Evolutionary conservation across 2,888 invertebrate genomes (phyloP), one percentile per base, ranked within the genome.

Genomic region (Tetranychus piercei): DNA sequence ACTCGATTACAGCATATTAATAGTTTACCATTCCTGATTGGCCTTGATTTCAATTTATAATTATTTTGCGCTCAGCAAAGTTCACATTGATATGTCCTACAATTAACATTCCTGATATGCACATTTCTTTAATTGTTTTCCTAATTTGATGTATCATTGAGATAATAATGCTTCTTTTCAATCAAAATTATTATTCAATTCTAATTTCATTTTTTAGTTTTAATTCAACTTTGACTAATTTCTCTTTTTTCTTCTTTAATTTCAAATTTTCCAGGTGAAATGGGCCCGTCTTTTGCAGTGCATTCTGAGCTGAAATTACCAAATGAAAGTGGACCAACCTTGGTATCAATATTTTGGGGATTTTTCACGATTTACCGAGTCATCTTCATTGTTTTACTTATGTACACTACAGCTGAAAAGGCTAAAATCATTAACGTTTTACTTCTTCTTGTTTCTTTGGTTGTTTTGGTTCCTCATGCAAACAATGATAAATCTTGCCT

Each of bases 321-420:
- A 9, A 73, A 73, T 11, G 55, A 23, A 55, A 73, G n/a, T 34
- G 73, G 73, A 6, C 44, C 64, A 1, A 43, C 34, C 15, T n/a
- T 73, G 44, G 44, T 44, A 20, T 73, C 73, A 20, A 44, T 65
- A 9, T 73, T 64, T 23, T 73, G 73, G 73, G 55, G 71, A 18
- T 23, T 34, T 71, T 71, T 44, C n/a, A 71, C 71, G 15, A 11
- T 20, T n/a, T 71, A 44, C 34, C 71, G 71, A 18, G 8, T 43
- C 15, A 20, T 71, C 11, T 44, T 71, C 45, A 23, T 71, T 15
- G 34, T 71, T 6, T 43, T 71, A n/a, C 18, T 44, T 6, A 44
- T 44, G 43, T 71, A 44, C 71, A 71, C 45, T 34, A 15, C 44
- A 11, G 43, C 71, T 11, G 71, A 69, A 11, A 69, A 23, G 15